Conservation (phyloP, 1,140 invertebrate species). For the Plectrocnemia conspersa region DNA sequence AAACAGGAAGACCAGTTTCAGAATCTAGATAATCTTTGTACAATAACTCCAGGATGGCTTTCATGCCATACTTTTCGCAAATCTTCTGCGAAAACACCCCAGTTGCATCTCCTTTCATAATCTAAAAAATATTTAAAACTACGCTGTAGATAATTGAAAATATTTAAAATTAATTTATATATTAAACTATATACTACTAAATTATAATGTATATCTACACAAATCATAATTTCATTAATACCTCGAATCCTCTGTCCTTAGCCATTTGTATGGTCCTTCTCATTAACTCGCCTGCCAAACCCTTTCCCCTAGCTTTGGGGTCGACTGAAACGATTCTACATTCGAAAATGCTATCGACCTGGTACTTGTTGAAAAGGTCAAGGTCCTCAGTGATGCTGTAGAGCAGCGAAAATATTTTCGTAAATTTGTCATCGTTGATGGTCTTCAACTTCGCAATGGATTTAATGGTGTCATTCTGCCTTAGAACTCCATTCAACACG, state of each 20-base stretch:
- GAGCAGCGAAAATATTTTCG: conserved; percentile 61
- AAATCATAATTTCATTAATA: conserved; percentile 38
- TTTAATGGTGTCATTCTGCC: conserved; percentile 55
- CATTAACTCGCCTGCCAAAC: conserved; percentile 67
- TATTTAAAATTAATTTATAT: background rate
- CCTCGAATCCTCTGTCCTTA: conserved; percentile 62
- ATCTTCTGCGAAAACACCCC: conserved; percentile 73
- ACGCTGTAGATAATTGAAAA: background rate
- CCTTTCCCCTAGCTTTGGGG: conserved; percentile 60
- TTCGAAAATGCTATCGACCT: conserved; percentile 71
- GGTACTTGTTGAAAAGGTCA: conserved; percentile 59
- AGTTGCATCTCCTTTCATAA: conserved; percentile 74
- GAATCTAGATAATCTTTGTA: conserved; percentile 64
- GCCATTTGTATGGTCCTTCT: conserved; percentile 61
- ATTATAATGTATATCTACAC: background rate
- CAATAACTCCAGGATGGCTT: conserved; percentile 56
- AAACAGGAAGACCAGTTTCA: conserved; percentile 37
- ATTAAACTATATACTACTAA: conserved; percentile 4
- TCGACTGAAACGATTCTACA: conserved; percentile 74
- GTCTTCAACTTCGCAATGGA: conserved; percentile 54
- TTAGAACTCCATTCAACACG: conserved; percentile 59
- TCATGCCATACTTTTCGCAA: conserved; percentile 61
- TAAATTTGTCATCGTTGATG: conserved; percentile 58
- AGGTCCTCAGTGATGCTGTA: conserved; percentile 58
- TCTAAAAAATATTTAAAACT: conserved; percentile 45